These are phyloP conservation scores for Scomber scombrus DNA, from an alignment of 2,113 vertebrate species.

Conservation along the genomic window DNA sequence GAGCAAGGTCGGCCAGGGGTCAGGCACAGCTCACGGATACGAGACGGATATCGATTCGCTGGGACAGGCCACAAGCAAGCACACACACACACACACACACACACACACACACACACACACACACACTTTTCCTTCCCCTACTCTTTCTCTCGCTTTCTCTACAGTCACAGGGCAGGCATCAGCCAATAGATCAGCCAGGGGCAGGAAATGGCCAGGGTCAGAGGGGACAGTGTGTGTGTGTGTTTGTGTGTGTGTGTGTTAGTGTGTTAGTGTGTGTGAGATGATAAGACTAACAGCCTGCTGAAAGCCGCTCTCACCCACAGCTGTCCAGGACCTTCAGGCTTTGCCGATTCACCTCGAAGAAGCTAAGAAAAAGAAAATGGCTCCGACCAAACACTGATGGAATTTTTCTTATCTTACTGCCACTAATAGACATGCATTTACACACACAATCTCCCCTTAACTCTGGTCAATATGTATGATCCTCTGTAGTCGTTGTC, in stretches of 20 bases:
- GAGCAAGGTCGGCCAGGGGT: conserved; percentile 80
- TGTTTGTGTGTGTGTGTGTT: conserved; percentile 34
- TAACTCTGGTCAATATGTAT: conserved; percentile 6
- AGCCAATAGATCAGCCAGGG: conserved; percentile 84
- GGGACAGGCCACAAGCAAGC: conserved; percentile 73
- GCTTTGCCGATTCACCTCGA: conserved; percentile 57
- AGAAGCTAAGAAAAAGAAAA: conserved; percentile 55
- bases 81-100: conserved; percentile 35
- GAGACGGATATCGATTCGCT: conserved; percentile 83
- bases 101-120: conserved; percentile 39
- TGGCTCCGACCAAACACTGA: conserved; percentile 43
- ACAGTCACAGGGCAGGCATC: conserved; percentile 77
- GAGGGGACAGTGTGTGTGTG: conserved; percentile 65
- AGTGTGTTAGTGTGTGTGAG: conserved; percentile 49
- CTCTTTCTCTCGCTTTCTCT: conserved; percentile 59
- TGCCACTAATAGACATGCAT: conserved; percentile 22
- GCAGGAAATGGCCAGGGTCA: conserved; percentile 81
- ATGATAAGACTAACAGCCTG: conserved; percentile 81
- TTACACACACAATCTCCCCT: conserved; percentile 11
- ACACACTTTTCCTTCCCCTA: conserved; percentile 50
- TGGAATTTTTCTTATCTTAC: conserved; percentile 38
- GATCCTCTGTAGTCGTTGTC: conserved; percentile 1
- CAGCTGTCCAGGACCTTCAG: conserved; percentile 70
- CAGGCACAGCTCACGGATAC: conserved; percentile 81
- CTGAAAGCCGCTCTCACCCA: conserved; percentile 71